These are phyloP conservation scores for Micromussa lordhowensis DNA, from an alignment of 92 coral and sea anemone species.

Conservation along the genomic window DNA sequence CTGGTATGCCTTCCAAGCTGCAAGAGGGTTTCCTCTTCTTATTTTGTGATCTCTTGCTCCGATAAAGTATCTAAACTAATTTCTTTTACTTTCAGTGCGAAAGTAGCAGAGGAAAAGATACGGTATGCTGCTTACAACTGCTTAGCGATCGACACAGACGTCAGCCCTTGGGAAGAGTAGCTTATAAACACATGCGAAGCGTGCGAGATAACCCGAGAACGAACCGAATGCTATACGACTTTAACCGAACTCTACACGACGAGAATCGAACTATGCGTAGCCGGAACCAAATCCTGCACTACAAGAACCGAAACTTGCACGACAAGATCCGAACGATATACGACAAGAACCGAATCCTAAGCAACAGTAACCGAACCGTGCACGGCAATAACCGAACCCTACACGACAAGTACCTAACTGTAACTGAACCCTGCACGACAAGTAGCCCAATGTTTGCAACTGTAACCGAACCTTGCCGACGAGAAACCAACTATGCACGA, in stretches of 20 bases:
- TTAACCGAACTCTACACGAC: background rate
- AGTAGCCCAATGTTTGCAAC: background rate
- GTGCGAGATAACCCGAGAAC: background rate
- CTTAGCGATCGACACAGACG: slow-evolving; percentile 96
- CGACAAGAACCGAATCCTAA: background rate
- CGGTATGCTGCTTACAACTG: slow-evolving; percentile 99
- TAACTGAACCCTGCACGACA: background rate
- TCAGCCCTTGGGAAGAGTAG: slow-evolving; percentile 98
- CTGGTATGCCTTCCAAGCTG: background rate
- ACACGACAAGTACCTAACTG: background rate
- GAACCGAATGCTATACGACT: background rate
- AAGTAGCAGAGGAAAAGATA: slow-evolving; percentile 95
- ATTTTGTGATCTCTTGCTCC: background rate
- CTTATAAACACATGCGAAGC: background rate
- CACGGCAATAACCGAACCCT: background rate
- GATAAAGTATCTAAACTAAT: background rate
- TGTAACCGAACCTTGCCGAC: background rate
- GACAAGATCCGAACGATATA: background rate
- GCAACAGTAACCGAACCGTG: background rate
- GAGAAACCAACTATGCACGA: background rate
- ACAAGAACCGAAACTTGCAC: background rate
- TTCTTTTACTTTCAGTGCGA: slow-evolving; percentile 68
- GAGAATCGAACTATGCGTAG: background rate
- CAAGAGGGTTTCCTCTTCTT: background rate
- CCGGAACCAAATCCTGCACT: background rate